A percentile compares a stretch with the other conserved stretches of the same genome.
These are phyloP conservation scores for Brachyhypopomus occidentalis DNA, from an alignment of 2,113 vertebrate genomes.

Conservation along the genomic window DNA sequence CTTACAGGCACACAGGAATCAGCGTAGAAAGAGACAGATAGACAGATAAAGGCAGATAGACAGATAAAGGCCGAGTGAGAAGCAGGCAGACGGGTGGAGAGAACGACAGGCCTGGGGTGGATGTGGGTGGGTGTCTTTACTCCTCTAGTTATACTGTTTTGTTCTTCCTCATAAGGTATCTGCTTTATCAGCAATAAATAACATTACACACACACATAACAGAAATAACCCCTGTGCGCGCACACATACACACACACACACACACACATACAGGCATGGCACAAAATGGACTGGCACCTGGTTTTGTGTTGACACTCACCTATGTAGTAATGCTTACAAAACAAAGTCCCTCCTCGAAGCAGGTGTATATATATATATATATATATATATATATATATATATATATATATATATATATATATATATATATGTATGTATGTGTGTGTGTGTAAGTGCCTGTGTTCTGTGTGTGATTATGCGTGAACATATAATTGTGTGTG, in stretches of 20 bases:
- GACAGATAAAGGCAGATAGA: no score
- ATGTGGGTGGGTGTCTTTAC: neutral
- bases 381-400: neutral
- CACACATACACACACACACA: slow-evolving; percentile 52
- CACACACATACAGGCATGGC: slow-evolving; percentile 19
- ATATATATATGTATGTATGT: neutral
- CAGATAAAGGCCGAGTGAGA: no score
- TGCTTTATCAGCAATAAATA: slow-evolving; percentile 19
- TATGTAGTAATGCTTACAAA: slow-evolving; percentile 70
- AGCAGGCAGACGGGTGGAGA: neutral
- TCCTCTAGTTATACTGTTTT: neutral
- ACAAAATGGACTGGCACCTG: slow-evolving; percentile 68
- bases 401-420: neutral
- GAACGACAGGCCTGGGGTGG: neutral
- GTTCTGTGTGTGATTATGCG: no score
- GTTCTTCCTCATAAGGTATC: neutral
- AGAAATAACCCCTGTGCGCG: slow-evolving; percentile 22
- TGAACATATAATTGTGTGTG: neutral
- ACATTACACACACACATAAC: slow-evolving; percentile 2
- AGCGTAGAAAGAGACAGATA: no score
- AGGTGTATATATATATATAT: slow-evolving; percentile 52
- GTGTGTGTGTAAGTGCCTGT: no score
- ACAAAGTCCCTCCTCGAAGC: slow-evolving; percentile 65
- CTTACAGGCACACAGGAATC: neutral
- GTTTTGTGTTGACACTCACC: slow-evolving; percentile 66